phyloP scores from a whole-genome alignment of 2,113 vertebrate genomes.

The Stigmatopora argus region DNA sequence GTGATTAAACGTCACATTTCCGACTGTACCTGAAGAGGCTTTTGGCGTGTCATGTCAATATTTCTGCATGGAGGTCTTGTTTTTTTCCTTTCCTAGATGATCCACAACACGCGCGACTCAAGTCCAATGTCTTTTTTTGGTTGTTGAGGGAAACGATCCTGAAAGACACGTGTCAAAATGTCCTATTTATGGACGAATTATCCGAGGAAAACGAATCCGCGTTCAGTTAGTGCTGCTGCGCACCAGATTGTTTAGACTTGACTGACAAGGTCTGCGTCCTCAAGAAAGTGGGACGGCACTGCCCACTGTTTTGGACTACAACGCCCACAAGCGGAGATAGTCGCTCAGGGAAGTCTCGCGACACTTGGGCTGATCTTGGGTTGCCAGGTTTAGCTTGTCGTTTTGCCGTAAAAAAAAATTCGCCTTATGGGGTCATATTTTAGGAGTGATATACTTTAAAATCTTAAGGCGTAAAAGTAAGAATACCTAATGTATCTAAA shows the following conservation, averaged over 20 bases:
- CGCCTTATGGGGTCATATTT: background rate
- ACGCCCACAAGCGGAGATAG: constrained; percentile 17
- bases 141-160: background rate
- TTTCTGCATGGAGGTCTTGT: constrained; percentile 21
- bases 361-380: constrained; percentile 19
- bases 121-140: background rate
- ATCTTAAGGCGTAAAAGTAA: background rate
- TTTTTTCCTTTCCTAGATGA: constrained; percentile 7
- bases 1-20: background rate
- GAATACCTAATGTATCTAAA: no score
- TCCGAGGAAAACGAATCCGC: background rate
- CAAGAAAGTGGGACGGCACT: constrained; percentile 28
- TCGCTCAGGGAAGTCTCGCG: constrained; percentile 38
- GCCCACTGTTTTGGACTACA: constrained; percentile 56
- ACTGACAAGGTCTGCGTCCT: constrained; percentile 15
- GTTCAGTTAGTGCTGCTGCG: constrained; percentile 2
- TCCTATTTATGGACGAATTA: constrained; percentile 16
- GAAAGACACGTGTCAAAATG: constrained; percentile 12
- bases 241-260: constrained; percentile 31
- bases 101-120: background rate
- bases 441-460: background rate
- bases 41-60: constrained; percentile 7
- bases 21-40: background rate
- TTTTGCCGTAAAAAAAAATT: background rate
- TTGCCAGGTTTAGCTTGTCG: constrained; percentile 42